phyloP scores from a whole-genome alignment of 2,113 vertebrate genomes.

The Trachemys scripta region DNA sequence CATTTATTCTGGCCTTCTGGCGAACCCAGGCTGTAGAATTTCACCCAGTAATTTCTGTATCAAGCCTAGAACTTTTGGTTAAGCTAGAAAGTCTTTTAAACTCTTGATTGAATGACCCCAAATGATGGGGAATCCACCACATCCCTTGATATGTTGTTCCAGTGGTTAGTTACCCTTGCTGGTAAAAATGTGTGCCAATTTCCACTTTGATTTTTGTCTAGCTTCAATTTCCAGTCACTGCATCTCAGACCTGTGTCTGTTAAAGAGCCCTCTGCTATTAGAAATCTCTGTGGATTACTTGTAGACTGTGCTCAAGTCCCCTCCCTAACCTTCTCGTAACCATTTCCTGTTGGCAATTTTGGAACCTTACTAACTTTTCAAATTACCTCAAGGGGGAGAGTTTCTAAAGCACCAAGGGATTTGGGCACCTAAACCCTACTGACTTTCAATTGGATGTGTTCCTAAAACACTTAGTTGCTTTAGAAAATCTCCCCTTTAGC shows the following conservation, averaged over 20 bases:
- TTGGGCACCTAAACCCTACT: not conserved
- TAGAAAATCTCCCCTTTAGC: too few species aligned
- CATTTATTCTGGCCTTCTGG: not conserved
- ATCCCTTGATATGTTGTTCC: not conserved
- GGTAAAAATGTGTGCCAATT: not conserved
- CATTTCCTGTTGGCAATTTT: not conserved
- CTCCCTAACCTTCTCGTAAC: not conserved
- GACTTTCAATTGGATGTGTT: too few species aligned
- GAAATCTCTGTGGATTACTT: not conserved
- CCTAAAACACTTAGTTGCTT: too few species aligned
- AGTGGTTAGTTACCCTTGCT: not conserved
- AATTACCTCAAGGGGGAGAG: not conserved
- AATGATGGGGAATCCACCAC: not conserved
- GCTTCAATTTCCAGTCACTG: not conserved
- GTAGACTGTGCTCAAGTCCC: not conserved
- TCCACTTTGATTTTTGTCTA: not conserved
- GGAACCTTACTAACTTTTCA: not conserved
- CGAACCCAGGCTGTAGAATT: not conserved
- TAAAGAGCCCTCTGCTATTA: not conserved
- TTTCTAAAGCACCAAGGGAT: not conserved
- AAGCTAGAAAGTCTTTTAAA: not conserved
- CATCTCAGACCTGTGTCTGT: not conserved
- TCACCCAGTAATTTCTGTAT: not conserved
- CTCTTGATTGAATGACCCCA: not conserved
- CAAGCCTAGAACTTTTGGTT: not conserved